These are phyloP conservation scores for Exephanes ischioxanthus DNA, from an alignment of 2,888 invertebrate species.

Conservation along the genomic window DNA sequence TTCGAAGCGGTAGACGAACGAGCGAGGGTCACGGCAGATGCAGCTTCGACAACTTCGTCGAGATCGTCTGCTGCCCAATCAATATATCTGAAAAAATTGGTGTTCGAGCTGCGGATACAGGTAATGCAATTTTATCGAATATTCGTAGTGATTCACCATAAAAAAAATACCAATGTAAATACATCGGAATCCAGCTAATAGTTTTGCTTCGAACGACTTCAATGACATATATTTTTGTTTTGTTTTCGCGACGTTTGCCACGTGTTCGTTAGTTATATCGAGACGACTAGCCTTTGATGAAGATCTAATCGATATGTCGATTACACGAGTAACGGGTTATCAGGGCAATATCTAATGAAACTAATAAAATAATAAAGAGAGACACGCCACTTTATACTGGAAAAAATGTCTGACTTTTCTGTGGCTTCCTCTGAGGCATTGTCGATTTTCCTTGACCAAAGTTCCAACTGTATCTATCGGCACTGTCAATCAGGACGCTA, in stretches of 20 bases:
- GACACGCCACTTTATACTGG: too few relatives aligned
- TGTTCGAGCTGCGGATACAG: slow-evolving; percentile 76
- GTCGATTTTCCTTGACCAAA: too few relatives aligned
- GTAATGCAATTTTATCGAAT: slow-evolving; percentile 63
- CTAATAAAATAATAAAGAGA: too few relatives aligned
- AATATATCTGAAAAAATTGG: slow-evolving; percentile 71
- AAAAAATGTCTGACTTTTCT: too few relatives aligned
- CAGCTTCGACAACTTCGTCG: slow-evolving; percentile 83
- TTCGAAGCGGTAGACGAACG: slow-evolving; percentile 69
- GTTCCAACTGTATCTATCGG: too few relatives aligned
- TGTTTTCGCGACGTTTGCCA: not conserved
- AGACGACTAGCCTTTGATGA: not conserved
- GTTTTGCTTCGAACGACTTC: not conserved
- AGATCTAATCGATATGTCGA: too few relatives aligned
- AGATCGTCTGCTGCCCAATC: slow-evolving; percentile 86
- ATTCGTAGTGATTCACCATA: not conserved
- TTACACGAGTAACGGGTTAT: too few relatives aligned
- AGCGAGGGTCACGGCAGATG: slow-evolving; percentile 80
- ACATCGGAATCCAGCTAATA: not conserved
- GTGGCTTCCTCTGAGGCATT: too few relatives aligned
- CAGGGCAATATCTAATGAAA: too few relatives aligned
- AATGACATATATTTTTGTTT: not conserved
- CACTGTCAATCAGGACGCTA: too few relatives aligned
- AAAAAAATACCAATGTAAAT: slow-evolving; percentile 1
- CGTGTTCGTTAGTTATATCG: not conserved